Conservation (phyloP, 2,113 vertebrate genomes). For the Synchiropus splendidus region DNA sequence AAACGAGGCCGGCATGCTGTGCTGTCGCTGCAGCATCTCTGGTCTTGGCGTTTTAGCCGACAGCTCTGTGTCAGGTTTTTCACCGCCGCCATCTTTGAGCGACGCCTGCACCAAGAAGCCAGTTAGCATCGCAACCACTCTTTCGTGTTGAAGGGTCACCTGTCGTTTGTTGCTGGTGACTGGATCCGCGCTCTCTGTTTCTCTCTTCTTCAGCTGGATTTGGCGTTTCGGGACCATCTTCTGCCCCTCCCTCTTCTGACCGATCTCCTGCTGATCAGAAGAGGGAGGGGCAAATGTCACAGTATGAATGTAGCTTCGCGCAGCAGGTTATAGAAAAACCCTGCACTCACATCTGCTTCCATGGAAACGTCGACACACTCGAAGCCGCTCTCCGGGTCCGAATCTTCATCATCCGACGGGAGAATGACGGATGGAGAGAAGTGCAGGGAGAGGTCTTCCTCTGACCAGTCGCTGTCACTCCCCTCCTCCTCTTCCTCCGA, state of each 20-base stretch:
- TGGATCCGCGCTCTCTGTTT: constrained; percentile 36
- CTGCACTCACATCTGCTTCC: constrained; percentile 50
- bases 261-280: constrained; percentile 1
- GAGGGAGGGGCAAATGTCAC: too few species aligned
- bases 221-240: constrained; percentile 83
- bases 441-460: constrained; percentile 46
- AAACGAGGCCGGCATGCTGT: constrained; percentile 48
- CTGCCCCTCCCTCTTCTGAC: constrained; percentile 42
- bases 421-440: constrained; percentile 40
- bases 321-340: not conserved
- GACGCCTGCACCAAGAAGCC: too few species aligned
- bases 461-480: constrained; percentile 59
- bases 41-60: constrained; percentile 19
- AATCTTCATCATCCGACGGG: constrained; percentile 53
- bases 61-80: too few species aligned
- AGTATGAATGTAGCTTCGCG: too few species aligned
- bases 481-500: constrained; percentile 42
- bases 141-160: not conserved
- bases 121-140: too few species aligned
- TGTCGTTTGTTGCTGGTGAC: constrained; percentile 1
- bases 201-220: constrained; percentile 76
- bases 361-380: constrained; percentile 75
- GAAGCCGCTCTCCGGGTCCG: constrained; percentile 41
- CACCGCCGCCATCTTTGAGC: too few species aligned
- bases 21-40: constrained; percentile 57